These are phyloP conservation scores for Lepus oiostolus DNA, from an alignment of 2,797 vertebrate species.

Conservation along the genomic window DNA sequence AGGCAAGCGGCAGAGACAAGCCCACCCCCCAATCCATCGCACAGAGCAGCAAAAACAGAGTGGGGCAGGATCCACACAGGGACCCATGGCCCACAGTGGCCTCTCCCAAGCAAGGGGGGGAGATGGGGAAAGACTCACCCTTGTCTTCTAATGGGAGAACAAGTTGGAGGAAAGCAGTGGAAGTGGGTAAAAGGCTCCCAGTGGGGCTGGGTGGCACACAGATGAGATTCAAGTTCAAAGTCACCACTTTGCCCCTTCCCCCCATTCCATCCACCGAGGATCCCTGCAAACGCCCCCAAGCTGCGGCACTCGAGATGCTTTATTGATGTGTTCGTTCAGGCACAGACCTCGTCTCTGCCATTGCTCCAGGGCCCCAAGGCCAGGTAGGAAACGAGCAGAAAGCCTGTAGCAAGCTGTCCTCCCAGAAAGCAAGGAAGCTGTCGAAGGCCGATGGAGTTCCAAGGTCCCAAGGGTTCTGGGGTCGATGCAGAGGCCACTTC, in stretches of 20 bases:
- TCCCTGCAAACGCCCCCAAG: neutral
- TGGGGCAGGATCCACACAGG: neutral
- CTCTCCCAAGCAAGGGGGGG: neutral
- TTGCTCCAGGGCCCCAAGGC: neutral
- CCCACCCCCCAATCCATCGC: neutral
- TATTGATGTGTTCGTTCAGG: neutral
- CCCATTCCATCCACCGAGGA: neutral
- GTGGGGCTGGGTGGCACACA: neutral
- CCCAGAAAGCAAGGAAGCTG: neutral
- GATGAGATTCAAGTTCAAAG: neutral
- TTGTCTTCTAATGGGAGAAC: constrained; percentile 3
- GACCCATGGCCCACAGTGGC: neutral
- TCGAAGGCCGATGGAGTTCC: neutral
- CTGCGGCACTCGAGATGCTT: neutral
- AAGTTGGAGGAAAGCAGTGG: neutral
- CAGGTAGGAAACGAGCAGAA: neutral
- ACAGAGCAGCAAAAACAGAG: neutral
- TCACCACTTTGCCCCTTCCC: neutral
- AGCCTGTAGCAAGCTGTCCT: neutral
- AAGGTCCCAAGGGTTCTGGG: neutral
- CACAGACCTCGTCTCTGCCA: neutral
- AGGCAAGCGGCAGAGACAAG: neutral
- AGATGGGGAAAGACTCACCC: neutral
- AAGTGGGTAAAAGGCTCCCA: neutral
- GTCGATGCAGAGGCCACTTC: neutral